Percentiles rank a stretch among this genome's conserved stretches.
These are phyloP conservation scores for Hemicentrotus pulcherrimus DNA, from an alignment of 35 echinoderm and acorn worm species.

Conservation along the genomic window DNA sequence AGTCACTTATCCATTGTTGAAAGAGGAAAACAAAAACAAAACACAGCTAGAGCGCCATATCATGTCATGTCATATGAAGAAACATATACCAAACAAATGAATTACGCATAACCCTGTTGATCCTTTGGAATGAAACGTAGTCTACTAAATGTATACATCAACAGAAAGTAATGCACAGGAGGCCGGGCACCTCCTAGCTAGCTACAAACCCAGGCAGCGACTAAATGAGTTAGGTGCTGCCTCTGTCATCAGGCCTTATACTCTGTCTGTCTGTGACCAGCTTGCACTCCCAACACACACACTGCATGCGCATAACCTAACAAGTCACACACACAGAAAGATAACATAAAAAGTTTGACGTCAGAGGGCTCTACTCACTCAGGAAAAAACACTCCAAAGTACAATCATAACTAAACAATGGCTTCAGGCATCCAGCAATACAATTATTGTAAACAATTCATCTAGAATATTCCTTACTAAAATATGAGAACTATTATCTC, in stretches of 20 bases:
- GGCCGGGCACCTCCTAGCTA: neutral
- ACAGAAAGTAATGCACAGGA: neutral
- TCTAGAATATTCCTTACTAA: neutral
- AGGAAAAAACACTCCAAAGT: constrained; percentile 3
- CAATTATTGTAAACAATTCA: neutral
- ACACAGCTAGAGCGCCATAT: neutral
- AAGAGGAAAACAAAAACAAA: neutral
- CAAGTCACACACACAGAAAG: neutral
- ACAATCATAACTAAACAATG: neutral
- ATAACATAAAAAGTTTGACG: neutral
- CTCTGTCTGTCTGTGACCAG: neutral
- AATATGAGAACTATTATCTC: neutral
- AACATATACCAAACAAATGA: neutral
- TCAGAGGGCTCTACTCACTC: neutral
- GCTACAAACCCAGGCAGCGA: neutral
- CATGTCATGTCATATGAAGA: neutral
- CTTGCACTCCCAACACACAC: neutral
- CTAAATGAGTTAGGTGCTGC: neutral
- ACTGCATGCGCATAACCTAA: neutral
- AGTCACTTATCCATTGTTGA: neutral
- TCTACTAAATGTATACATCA: neutral
- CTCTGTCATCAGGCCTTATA: neutral
- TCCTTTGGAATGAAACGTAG: neutral
- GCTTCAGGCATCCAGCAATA: neutral
- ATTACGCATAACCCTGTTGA: neutral